A percentile compares a stretch with the other conserved stretches of the same genome.
These are phyloP conservation scores for Myotis daubentonii DNA, from an alignment of 2,797 vertebrate genomes.

Conservation along the genomic window DNA sequence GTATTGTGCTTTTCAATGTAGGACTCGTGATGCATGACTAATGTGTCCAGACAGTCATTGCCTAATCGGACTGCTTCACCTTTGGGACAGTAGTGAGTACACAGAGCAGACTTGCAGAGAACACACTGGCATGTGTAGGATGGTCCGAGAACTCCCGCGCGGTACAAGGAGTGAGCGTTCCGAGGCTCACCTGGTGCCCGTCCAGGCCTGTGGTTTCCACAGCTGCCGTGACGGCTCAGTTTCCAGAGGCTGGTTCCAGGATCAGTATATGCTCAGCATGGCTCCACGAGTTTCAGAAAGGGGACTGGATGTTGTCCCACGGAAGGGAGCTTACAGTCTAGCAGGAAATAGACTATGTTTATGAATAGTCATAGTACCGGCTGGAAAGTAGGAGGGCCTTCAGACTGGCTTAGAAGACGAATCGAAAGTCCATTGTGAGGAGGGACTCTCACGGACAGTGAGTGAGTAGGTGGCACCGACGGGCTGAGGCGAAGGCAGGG, in stretches of 20 bases:
- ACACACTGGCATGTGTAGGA: background rate
- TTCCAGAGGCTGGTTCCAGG: constrained; percentile 16
- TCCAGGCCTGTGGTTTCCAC: background rate
- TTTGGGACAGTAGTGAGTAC: constrained; percentile 11
- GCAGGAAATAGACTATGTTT: background rate
- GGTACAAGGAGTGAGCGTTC: background rate
- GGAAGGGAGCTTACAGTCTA: background rate
- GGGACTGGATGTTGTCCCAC: background rate
- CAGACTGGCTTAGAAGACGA: background rate
- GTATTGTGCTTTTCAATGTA: constrained; percentile 21
- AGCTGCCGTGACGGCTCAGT: background rate
- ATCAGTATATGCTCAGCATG: background rate
- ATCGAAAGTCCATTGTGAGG: background rate
- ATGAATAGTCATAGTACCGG: background rate
- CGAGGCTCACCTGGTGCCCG: background rate
- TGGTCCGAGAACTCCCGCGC: background rate
- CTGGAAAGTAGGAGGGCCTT: background rate
- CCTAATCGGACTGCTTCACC: constrained; percentile 37
- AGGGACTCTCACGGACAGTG: accelerated
- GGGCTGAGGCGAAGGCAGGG: background rate
- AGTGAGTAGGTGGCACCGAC: background rate
- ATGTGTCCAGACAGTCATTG: constrained; percentile 59
- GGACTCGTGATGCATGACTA: constrained; percentile 52
- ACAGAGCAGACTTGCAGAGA: constrained; percentile 25
- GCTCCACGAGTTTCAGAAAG: background rate